Base-by-base conservation (phyloP, 2,113 vertebrate genomes). In the Caloenas nicobarica region DNA sequence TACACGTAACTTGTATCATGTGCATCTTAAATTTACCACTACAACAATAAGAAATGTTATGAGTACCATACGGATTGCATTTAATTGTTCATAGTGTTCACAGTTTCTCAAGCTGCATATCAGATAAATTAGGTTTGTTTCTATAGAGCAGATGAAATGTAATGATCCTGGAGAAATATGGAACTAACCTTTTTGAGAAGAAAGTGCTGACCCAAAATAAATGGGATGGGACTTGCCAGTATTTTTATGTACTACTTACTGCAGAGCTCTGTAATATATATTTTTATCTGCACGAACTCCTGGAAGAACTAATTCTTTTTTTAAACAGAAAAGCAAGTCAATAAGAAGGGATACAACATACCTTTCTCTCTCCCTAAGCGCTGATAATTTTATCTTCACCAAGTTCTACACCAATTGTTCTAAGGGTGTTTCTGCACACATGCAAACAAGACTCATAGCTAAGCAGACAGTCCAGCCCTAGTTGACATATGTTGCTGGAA, bases 51-150 rank as follows among this genome's bases (percentile, higher is more conserved):
- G 58, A 86, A 87, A 91, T 54, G 58, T 66, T 85, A 84, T 94
- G 89, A 51, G 25, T 10, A 29, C 76, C 60, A 58, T 61, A 53
- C 33, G 84, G 80, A 89, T 50, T 38, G 70, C 21, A 91, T 79
- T 86, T 78, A 15, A 62, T 88, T 86, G 66, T 54, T 91, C 70
- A 38, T 70, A 23, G 26, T 61, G 64, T 36, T 82, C 66, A 72
- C 73, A 91, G 48, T 92, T 88, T 88, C 58, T 81, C 58, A 88
- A 84, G 91, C 57, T 91, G 74, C 69, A 38, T 92, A 97, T 91
- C 81, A 92, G 78, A 91, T 92, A 96, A 94, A 33, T 89, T 92
- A 89, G 79, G 65, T 33, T 96, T 94, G 85, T 86, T 96, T 96
- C 88, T 95, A 69, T 62, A 87, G 16, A 91, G 65, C 34, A 96